phyloP scores from a whole-genome alignment of 92 coral and sea anemone genomes.

The Phenganax marumi region DNA sequence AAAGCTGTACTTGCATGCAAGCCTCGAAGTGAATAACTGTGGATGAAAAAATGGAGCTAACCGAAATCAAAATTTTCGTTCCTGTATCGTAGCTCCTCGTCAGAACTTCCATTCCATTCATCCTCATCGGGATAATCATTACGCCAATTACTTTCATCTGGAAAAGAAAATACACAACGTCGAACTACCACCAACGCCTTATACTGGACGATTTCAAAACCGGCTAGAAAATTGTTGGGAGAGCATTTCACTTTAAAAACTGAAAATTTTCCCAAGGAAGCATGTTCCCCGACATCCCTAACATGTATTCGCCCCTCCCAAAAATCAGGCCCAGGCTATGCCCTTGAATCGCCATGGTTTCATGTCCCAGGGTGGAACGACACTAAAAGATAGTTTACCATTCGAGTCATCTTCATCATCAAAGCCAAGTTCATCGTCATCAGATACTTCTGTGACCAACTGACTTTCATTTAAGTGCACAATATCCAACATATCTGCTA shows the following conservation, averaged over 20 bases:
- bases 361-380: neutral
- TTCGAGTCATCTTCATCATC: constrained; percentile 99
- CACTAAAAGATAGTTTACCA: constrained; percentile 51
- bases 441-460: constrained; percentile 64
- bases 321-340: neutral
- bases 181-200: too few species aligned
- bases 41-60: neutral
- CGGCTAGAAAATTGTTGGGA: too few species aligned
- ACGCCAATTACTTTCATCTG: constrained; percentile 96
- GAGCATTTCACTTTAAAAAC: too few species aligned
- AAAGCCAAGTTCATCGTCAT: constrained; percentile 72
- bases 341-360: neutral
- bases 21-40: neutral
- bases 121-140: constrained; percentile 95
- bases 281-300: too few species aligned
- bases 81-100: constrained; percentile 49
- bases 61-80: constrained; percentile 30
- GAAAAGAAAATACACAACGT: neutral
- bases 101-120: constrained; percentile 68
- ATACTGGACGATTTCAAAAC: too few species aligned
- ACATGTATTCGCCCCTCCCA: too few species aligned
- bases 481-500: constrained; percentile 81
- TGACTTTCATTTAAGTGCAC: constrained; percentile 71
- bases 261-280: too few species aligned
- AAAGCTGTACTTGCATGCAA: neutral